phyloP scores from a whole-genome alignment of 2,113 vertebrate species.

The Calyptomena viridis region DNA sequence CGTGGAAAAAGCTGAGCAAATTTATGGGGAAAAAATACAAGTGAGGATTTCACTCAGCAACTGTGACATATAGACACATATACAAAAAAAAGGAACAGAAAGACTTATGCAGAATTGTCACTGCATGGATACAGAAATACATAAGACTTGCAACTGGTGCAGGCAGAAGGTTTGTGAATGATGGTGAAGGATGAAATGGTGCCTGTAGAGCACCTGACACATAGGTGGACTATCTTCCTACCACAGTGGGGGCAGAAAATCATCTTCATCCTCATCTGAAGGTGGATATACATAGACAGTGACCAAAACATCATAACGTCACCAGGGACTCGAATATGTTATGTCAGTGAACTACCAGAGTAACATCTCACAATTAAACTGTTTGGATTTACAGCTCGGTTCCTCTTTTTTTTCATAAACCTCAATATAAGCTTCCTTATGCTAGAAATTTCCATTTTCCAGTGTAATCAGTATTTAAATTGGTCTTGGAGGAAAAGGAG shows the following conservation, averaged over 20 bases:
- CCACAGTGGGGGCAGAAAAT: background rate
- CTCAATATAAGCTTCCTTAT: background rate
- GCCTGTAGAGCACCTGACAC: background rate
- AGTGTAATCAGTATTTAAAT: background rate
- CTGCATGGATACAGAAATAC: background rate
- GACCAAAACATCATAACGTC: background rate
- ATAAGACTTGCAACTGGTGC: background rate
- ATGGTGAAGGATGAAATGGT: background rate
- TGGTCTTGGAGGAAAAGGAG: background rate
- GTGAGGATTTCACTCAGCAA: background rate
- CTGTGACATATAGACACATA: rapidly evolving
- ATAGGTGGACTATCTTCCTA: background rate
- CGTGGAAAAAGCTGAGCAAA: background rate
- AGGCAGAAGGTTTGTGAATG: background rate
- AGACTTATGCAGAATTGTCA: background rate
- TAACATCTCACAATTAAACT: background rate
- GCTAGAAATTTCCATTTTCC: background rate
- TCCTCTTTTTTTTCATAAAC: background rate
- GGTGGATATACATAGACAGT: background rate
- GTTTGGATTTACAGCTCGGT: background rate
- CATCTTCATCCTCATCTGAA: background rate
- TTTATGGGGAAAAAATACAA: background rate
- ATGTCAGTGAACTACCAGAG: background rate
- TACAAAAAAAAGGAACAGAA: background rate
- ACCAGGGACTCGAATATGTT: rapidly evolving